Percentiles rank a stretch among this genome's conserved stretches.
phyloP scores from a whole-genome alignment of 2,113 vertebrate species.

The Tragelaphus imberbis region DNA sequence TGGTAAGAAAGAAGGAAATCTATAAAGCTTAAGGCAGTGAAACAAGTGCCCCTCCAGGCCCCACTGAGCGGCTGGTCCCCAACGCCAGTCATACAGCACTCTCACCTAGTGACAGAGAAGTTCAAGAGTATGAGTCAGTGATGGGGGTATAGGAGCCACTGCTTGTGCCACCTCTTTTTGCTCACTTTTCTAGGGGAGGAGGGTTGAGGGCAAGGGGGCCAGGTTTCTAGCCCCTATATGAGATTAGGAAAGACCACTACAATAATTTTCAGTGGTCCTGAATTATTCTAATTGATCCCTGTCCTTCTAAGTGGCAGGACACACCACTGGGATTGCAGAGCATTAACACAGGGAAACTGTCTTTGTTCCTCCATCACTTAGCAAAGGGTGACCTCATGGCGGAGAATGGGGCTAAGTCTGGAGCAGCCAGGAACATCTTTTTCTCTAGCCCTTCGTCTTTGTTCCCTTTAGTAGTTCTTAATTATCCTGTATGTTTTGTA shows the following conservation, averaged over 20 bases:
- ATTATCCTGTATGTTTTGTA: background rate
- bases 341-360: conserved; percentile 55
- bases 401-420: conserved; percentile 44
- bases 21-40: background rate
- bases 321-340: conserved; percentile 40
- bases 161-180: background rate
- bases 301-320: conserved; percentile 32
- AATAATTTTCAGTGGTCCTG: background rate
- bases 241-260: background rate
- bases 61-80: background rate
- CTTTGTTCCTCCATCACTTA: conserved; percentile 51
- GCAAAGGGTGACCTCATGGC: conserved; percentile 59
- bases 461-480: background rate
- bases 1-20: conserved; percentile 1
- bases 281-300: background rate
- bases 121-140: background rate
- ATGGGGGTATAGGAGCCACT: background rate
- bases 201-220: background rate
- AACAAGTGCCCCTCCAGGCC: background rate
- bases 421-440: conserved; percentile 32
- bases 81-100: background rate
- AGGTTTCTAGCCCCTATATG: background rate
- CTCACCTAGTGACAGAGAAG: background rate
- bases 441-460: background rate
- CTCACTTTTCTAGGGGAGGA: background rate